Base-by-base conservation (phyloP, 2,888 invertebrate genomes). In the Drosophila limbata region DNA sequence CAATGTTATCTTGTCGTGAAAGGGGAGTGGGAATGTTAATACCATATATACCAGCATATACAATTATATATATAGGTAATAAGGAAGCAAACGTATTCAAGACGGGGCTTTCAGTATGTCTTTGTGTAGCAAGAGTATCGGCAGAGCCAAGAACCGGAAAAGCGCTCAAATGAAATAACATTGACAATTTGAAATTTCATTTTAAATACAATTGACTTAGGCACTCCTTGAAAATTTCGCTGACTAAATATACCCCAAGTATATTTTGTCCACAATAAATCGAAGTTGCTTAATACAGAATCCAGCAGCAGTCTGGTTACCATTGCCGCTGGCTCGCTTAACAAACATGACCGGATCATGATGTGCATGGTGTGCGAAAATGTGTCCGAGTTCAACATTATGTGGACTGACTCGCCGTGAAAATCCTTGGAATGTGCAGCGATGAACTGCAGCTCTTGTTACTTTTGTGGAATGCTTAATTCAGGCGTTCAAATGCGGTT, bases 381-480 rank as follows among this genome's bases (percentile, higher is more conserved):
- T 62, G 52, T 56, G 67, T 69, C 57, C 59, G 52, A 33, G 44
- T 17, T 61, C 51, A 44, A 61, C 52, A 59, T 53, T 69, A n/a
- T 45, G 31, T 35, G 42, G 57, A 40, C n/a, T 63, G 71, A 63
- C 55, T 42, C 44, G 53, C 56, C 10, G 39, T 5, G 25, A 50
- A 68, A 57, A 68, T 72, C 79, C 75, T 79, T 75, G 62, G 65
- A 64, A 72, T 64, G 37, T 51, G 61, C 51, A 70, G 63, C 64
- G 63, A 70, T 57, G 69, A 53, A 53, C 66, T 61, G 71, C 73
- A 71, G 66, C 55, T 66, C 65, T 77, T 69, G 83, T 87, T 86
- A 82, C 83, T 81, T 83, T 85, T 73, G 77, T 56, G 83, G 84
- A 87, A 81, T 86, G 83, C 84, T 84, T 88, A 83, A 87, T 86